These are phyloP conservation scores for Oreochromis grahami DNA, from an alignment of 2,797 vertebrate genomes.

Conservation along the genomic window DNA sequence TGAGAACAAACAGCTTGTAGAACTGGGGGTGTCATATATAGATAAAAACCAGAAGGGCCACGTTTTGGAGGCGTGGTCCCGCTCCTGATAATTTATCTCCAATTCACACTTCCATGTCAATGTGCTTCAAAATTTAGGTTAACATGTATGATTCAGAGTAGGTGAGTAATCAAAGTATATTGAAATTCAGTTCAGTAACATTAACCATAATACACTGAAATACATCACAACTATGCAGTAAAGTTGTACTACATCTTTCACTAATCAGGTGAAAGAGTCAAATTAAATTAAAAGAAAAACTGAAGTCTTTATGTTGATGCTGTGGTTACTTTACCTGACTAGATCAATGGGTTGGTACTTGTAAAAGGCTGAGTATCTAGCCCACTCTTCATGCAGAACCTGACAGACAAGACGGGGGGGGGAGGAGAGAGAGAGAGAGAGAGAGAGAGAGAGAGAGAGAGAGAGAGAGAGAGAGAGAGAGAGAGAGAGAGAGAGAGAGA, in stretches of 20 bases:
- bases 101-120: neutral
- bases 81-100: too few species aligned
- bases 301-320: neutral
- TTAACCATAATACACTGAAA: neutral
- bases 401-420: constrained; percentile 58
- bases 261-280: neutral
- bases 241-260: neutral
- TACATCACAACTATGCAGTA: too few species aligned
- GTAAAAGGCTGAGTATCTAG: constrained; percentile 92
- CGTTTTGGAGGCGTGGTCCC: too few species aligned
- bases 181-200: neutral
- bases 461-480: neutral
- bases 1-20: too few species aligned
- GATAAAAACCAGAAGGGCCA: too few species aligned
- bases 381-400: constrained; percentile 94
- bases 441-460: neutral
- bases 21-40: too few species aligned
- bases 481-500: neutral
- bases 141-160: neutral
- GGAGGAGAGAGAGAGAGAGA: fast-evolving
- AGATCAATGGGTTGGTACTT: constrained; percentile 98
- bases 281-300: neutral
- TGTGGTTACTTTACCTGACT: constrained; percentile 82
- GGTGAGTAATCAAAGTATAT: neutral
- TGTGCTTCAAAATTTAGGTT: neutral